These are phyloP conservation scores for Nasonia vitripennis DNA, from an alignment of 1,140 invertebrate species.

Conservation along the genomic window DNA sequence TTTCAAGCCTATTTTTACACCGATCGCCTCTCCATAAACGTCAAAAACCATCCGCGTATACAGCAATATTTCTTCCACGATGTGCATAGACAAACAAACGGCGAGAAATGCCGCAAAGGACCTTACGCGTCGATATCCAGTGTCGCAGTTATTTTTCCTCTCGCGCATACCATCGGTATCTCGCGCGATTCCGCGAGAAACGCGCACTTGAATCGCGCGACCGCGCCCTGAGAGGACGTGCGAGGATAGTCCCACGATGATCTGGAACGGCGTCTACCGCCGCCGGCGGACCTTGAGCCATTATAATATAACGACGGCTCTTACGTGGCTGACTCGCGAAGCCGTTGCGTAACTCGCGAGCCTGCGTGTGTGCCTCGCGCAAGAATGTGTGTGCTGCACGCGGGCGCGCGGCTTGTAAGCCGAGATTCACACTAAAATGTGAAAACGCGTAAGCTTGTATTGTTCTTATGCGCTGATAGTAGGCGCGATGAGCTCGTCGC, in stretches of 20 bases:
- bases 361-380: background rate
- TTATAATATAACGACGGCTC: constrained; percentile 57
- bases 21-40: too few relatives aligned
- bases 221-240: constrained; percentile 62
- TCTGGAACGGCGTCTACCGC: constrained; percentile 63
- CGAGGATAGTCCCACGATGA: constrained; percentile 71
- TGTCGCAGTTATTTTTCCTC: background rate
- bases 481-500: background rate
- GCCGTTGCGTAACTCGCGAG: constrained; percentile 28
- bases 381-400: too few relatives aligned
- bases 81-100: too few relatives aligned
- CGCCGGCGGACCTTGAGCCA: constrained; percentile 62
- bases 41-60: too few relatives aligned
- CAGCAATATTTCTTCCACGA: too few relatives aligned
- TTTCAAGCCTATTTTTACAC: too few relatives aligned
- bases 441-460: constrained; percentile 1
- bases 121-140: background rate
- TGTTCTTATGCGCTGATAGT: background rate
- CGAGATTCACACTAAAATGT: constrained; percentile 43
- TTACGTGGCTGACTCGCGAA: constrained; percentile 53
- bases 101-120: background rate
- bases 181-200: background rate
- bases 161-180: too few relatives aligned
- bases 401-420: background rate
- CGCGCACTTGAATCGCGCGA: constrained; percentile 41